Evolutionary conservation across 2,113 vertebrate genomes (phyloP), one percentile per base, ranked within the genome.

Genomic region (Triplophysa tibetana): DNA sequence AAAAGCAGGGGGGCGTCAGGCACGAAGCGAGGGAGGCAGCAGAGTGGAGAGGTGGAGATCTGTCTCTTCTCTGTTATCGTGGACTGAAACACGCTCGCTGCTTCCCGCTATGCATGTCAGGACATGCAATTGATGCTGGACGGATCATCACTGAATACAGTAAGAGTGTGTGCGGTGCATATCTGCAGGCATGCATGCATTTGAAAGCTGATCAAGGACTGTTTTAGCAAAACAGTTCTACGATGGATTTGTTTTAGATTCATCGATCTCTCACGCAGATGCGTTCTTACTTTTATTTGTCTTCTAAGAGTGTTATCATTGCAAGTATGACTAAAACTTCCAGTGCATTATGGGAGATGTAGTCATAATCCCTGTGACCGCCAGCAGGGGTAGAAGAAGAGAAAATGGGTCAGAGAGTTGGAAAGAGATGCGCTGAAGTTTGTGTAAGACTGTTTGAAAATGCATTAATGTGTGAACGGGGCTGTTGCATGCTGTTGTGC

Each of bases 1-100:
- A 92, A 93, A 92, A 90, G 77, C 83, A 84, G 85, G 85, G 82
- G 83, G 83, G 88, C 83, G 82, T 87, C 80, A 77, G 85, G 85
- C 84, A 79, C 70, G 83, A 82, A 84, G 78, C 80, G 60, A 81
- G 78, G 61, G 82, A 85, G 74, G 50, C 16, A 62, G 41, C 9
- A 58, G 75, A 81, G 64, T 68, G 17, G 52, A 64, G 69, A 45
- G 56, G 45, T 43, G 58, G 78, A 79, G 76, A 84, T 63, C 78
- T 76, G 78, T 58, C 43, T 82, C 38, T 72, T 82, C 50, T 66
- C 65, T 77, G 72, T 77, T 65, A 56, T 70, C 7, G 66, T 75
- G 78, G 14, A 60, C 48, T 63, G 69, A 26, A 50, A 62, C 73
- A 26, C 33, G n/a, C 29, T 26, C 82, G 84, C 58, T 83, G 38